These are phyloP conservation scores for Berghia stephanieae DNA, from an alignment of 1,140 invertebrate genomes.

Conservation along the genomic window DNA sequence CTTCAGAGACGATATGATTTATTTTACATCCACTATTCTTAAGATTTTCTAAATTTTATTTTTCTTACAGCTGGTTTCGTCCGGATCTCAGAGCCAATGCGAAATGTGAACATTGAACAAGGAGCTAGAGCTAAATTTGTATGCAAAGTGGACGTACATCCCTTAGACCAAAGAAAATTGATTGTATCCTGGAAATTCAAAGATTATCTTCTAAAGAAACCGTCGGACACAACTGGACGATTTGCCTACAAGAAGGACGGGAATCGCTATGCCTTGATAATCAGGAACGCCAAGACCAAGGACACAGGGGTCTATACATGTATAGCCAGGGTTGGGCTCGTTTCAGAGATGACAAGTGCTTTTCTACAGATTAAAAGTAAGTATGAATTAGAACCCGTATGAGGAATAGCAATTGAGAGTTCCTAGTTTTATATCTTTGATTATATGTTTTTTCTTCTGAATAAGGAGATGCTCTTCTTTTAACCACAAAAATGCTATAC, in stretches of 20 bases:
- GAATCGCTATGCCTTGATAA: conserved; percentile 75
- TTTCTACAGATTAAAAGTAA: conserved; percentile 88
- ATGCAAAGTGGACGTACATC: conserved; percentile 39
- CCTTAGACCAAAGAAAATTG: conserved; percentile 34
- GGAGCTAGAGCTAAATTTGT: conserved; percentile 42
- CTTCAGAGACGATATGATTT: neutral
- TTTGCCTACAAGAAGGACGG: conserved; percentile 40
- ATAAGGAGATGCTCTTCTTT: neutral
- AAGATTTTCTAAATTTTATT: neutral
- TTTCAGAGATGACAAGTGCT: conserved; percentile 83
- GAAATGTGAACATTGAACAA: conserved; percentile 37
- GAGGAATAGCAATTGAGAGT: too few relatives aligned
- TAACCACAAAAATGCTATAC: neutral
- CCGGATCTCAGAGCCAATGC: conserved; percentile 36
- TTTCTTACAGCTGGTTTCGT: conserved; percentile 29
- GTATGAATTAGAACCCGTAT: too few relatives aligned
- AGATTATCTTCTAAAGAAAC: conserved; percentile 38
- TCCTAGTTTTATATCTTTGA: neutral
- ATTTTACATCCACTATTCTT: neutral
- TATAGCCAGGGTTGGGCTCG: conserved; percentile 86
- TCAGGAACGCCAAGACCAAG: conserved; percentile 91
- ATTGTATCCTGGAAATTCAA: conserved; percentile 47
- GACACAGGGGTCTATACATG: conserved; percentile 96
- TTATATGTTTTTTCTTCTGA: neutral
- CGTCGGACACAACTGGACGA: conserved; percentile 78